Conservation (phyloP, 1,140 invertebrate genomes). For the Orchestia grillus region DNA sequence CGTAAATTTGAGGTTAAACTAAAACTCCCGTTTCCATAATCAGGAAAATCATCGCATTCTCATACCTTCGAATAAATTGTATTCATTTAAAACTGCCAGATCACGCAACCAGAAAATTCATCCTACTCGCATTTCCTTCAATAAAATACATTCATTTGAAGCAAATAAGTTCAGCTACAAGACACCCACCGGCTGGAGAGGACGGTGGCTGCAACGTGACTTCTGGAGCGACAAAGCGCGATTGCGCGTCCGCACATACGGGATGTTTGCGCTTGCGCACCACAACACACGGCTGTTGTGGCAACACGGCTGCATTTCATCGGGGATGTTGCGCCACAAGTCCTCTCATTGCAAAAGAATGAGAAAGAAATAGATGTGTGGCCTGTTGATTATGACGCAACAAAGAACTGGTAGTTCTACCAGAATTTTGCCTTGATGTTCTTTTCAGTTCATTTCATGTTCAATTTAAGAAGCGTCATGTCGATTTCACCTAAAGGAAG, state of each 20-base stretch:
- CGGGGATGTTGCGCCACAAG: not conserved
- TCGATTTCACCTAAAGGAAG: too few relatives aligned
- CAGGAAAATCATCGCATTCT: not conserved
- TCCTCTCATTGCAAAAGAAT: not conserved
- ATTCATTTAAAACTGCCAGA: not conserved
- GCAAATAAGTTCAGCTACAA: not conserved
- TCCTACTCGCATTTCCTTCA: not conserved
- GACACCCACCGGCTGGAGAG: not conserved
- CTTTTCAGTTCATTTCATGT: too few relatives aligned
- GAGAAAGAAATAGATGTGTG: not conserved
- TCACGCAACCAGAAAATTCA: not conserved
- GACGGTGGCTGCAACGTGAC: not conserved
- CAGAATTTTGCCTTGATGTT: too few relatives aligned
- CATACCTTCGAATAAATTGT: not conserved
- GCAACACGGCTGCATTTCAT: not conserved
- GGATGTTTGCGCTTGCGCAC: not conserved
- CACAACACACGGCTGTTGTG: not conserved
- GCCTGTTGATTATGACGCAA: not conserved
- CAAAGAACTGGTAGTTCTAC: not conserved
- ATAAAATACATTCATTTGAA: not conserved
- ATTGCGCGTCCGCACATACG: too few relatives aligned
- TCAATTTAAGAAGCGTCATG: too few relatives aligned
- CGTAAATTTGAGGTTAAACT: too few relatives aligned
- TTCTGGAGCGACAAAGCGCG: not conserved
- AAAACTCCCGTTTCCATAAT: not conserved